Evolutionary conservation across 2,888 invertebrate genomes (phyloP).

Genomic region (Adelognathus sp.): DNA sequence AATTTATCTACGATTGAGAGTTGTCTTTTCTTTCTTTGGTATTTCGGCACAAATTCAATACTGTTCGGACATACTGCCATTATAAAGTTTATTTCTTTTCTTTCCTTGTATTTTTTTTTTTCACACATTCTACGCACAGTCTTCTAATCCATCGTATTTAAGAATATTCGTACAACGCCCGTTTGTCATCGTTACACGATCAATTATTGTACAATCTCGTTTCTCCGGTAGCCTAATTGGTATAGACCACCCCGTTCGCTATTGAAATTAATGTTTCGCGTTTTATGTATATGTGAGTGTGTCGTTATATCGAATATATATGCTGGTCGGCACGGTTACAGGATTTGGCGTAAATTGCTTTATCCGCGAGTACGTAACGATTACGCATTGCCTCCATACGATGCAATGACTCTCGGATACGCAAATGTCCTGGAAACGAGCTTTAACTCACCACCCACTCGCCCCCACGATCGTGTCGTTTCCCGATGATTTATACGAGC

Average conservation of each 20-base stretch:
- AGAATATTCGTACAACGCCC: conserved; percentile 27
- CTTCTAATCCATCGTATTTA: conserved; percentile 21
- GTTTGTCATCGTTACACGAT: conserved; percentile 28
- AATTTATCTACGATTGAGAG: conserved; percentile 20
- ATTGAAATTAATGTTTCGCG: conserved; percentile 21
- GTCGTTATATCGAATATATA: conserved; percentile 14
- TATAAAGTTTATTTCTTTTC: not conserved
- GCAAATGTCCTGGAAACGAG: conserved; percentile 24
- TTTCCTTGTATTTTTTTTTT: not conserved
- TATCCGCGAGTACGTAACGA: conserved; percentile 30
- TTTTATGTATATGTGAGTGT: not conserved
- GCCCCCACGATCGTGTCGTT: not conserved
- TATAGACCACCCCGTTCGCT: not conserved
- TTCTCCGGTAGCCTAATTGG: conserved; percentile 1
- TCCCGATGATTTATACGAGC: conserved; percentile 30
- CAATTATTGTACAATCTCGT: conserved; percentile 44
- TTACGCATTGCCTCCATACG: conserved; percentile 32
- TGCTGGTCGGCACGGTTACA: conserved; percentile 19
- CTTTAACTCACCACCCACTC: conserved; percentile 25
- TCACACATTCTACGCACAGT: conserved; percentile 25
- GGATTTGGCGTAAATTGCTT: conserved; percentile 33
- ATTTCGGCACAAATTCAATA: conserved; percentile 50
- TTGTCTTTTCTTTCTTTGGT: not conserved
- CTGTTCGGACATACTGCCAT: conserved; percentile 29
- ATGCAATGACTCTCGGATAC: conserved; percentile 33